These are phyloP conservation scores for Oophaga pumilio DNA, from an alignment of 2,113 vertebrate species.

Conservation along the genomic window DNA sequence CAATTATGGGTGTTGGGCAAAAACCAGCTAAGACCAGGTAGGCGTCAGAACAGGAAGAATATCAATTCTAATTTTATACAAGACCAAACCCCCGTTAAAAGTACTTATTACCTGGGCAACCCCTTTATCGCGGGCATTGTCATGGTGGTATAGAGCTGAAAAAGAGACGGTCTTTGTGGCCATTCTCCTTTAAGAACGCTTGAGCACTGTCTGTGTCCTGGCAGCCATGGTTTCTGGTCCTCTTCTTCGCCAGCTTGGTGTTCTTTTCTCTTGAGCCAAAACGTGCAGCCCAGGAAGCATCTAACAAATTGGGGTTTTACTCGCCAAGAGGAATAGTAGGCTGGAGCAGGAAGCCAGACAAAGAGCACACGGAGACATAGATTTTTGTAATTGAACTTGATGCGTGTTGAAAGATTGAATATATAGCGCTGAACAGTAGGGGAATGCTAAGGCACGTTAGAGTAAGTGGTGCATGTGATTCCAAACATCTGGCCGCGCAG, in stretches of 20 bases:
- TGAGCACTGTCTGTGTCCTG: constrained; percentile 21
- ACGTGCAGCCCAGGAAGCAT: constrained; percentile 32
- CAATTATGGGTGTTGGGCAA: too few species aligned
- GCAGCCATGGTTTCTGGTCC: constrained; percentile 12
- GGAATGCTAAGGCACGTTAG: constrained; percentile 49
- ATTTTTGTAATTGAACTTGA: constrained; percentile 54
- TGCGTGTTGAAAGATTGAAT: constrained; percentile 54
- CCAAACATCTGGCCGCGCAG: neutral
- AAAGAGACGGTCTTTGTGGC: neutral
- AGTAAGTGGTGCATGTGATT: constrained; percentile 50
- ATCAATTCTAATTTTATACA: too few species aligned
- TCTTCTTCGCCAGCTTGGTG: constrained; percentile 27
- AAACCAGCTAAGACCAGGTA: too few species aligned
- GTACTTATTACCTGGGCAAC: too few species aligned
- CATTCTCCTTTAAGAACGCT: constrained; percentile 2
- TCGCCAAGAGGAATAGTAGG: constrained; percentile 44
- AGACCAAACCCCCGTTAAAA: too few species aligned
- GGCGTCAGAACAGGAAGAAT: too few species aligned
- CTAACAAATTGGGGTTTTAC: constrained; percentile 28
- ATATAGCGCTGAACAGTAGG: constrained; percentile 48
- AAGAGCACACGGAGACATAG: constrained; percentile 14
- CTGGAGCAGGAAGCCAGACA: constrained; percentile 27
- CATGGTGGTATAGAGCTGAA: neutral
- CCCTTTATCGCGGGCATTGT: too few species aligned
- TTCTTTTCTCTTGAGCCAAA: constrained; percentile 35